phyloP scores from a whole-genome alignment of 2,797 vertebrate genomes.

The Hippopotamyrus pictus region DNA sequence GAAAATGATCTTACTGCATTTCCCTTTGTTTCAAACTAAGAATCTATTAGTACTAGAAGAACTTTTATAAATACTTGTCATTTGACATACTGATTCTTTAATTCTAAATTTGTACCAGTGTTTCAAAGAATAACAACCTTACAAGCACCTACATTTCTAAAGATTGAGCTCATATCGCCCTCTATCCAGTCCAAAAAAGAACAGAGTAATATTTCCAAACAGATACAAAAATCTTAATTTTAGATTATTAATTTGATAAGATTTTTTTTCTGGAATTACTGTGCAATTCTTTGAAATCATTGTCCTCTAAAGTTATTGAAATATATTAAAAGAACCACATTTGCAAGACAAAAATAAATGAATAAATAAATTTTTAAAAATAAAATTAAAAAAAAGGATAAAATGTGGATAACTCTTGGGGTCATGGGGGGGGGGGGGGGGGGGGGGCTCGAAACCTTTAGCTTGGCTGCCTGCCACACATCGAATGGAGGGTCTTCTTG shows the following conservation, averaged over 20 bases:
- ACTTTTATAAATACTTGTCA: not conserved
- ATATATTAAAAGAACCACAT: not conserved
- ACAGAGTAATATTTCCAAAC: not conserved
- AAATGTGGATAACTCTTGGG: not conserved
- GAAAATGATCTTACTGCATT: not conserved
- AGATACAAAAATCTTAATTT: not conserved
- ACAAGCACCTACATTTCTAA: not conserved
- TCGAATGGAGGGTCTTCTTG: slow-evolving; percentile 9
- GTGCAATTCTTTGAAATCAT: not conserved
- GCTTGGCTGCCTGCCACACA: not conserved
- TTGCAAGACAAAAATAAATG: not conserved
- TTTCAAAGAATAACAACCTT: not conserved
- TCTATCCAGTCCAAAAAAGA: not conserved
- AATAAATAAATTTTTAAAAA: too few species aligned
- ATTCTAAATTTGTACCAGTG: not conserved
- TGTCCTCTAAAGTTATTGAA: not conserved
- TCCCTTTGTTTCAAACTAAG: not conserved
- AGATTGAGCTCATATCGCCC: not conserved
- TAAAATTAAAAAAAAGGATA: not conserved
- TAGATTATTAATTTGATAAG: not conserved
- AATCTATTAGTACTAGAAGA: not conserved
- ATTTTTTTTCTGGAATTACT: not conserved
- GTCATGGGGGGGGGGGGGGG: not conserved
- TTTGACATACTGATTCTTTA: not conserved
- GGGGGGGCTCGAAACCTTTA: not conserved